Base-by-base conservation (phyloP, 2,797 vertebrate species). In the Odontamblyopus rebecca region DNA sequence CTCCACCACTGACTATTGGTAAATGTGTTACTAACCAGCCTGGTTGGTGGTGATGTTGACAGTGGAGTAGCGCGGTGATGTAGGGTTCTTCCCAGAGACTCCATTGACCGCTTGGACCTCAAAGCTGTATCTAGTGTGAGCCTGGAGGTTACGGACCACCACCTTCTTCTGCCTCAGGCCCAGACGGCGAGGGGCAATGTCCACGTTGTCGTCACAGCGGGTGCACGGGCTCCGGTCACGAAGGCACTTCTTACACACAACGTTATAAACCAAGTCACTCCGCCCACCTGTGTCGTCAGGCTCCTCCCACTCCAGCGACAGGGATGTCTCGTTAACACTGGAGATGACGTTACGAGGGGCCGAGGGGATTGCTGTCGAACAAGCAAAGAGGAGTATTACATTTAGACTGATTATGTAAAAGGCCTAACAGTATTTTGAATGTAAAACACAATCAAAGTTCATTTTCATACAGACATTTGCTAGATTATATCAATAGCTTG, bases 31-130 rank as follows among this genome's bases (percentile, higher is more conserved):
- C 91, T 88, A 19, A 92, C 92, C 92, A 6, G 92, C 92, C 68
- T 93, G 98, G 91, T 99, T 99, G 89, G 98, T 99, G 89, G 98
- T 99, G 93, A 99, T 99, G 89, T 99, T 99, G 91, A 99, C 98
- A 0, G 96, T 94, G 35, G 96, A 94, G 0, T 96, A 99, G 76
- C 94, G 95, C 6, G 96, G 97, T 0, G 94, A 79, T 73, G 91
- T 78, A 38, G 95, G 94, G 81, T 93, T 98, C 83, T 97, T 99
- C 93, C 78, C 95, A 0, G 98, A 99, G 38, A 99, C 97, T 0
- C 98, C 97, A 0, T 99, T 99, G 81, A 99, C 97, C 0, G 97
- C 98, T 86, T 99, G 98, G 87, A 99, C 95, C 93, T 99, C 98
- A 0, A 99, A 99, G 82, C 96, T 97, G 90, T 99, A 99, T 86